Base-by-base conservation (phyloP, 2,888 invertebrate species). In the Drosophila percnosoma region DNA sequence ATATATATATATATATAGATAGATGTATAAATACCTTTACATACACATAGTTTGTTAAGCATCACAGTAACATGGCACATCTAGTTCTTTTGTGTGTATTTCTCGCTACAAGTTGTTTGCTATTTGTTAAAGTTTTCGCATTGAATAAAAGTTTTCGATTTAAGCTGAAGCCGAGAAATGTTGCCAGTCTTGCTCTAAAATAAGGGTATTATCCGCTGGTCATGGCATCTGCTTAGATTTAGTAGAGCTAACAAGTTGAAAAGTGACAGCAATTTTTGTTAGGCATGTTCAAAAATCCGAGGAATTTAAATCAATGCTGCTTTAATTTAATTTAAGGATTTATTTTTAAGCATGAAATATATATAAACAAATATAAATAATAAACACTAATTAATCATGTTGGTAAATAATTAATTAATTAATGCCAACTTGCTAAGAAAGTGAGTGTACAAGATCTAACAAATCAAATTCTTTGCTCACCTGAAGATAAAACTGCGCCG, bases 41-140 rank as follows among this genome's bases (percentile, higher is more conserved):
- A 64, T 36, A 63, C 48, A 8, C 18, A 61, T 21, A 29, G 29
- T 52, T 29, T 59, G 55, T 36, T 58, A 29, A 51, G 68, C 68
- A 70, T 72, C 67, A 49, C 65, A 71, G 72, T 40, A 45, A 63
- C 77, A 72, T 62, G 73, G 49, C 65, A 69, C 57, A 66, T 38
- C 38, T 57, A 79, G 61, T 59, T 67, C 62, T 68, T 75, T 60
- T 79, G 65, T 67, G 66, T 75, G 38, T 45, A 57, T 60, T 55
- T 73, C 73, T 69, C 53, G 60, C 68, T 68, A 67, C 71, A 82
- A 87, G 78, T 80, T 88, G 80, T 86, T 82, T 82, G 72, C 68
- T 55, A 70, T 85, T 82, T 80, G 73, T 80, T 66, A 74, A 80
- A 85, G 76, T 79, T 79, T 63, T 63, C 61, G 34, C 74, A 64